Evolutionary conservation across 2,797 vertebrate species (phyloP).

Genomic region (Phoxinus dragarum): DNA sequence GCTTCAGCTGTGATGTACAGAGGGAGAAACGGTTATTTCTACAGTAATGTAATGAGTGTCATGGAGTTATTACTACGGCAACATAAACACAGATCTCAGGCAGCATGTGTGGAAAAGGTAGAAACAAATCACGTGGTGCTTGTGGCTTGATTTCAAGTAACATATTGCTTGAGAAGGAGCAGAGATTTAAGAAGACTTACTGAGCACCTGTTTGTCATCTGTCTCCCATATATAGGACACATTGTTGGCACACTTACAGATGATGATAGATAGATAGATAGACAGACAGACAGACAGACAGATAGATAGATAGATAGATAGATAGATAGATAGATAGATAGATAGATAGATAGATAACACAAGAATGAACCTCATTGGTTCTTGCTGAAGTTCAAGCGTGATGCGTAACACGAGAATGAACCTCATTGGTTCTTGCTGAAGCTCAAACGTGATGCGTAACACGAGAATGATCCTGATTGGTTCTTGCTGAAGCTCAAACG

Average conservation of each 20-base stretch:
- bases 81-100: neutral
- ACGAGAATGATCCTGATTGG: too few relatives aligned
- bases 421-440: too few relatives aligned
- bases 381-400: too few relatives aligned
- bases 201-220: constrained; percentile 2
- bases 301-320: neutral
- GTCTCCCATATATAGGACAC: constrained; percentile 2
- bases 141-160: constrained; percentile 16
- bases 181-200: constrained; percentile 5
- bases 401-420: too few relatives aligned
- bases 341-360: too few relatives aligned
- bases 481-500: too few relatives aligned
- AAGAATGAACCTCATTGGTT: too few relatives aligned
- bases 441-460: too few relatives aligned
- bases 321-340: too few relatives aligned
- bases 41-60: neutral
- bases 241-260: neutral
- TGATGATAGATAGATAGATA: neutral
- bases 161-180: constrained; percentile 18
- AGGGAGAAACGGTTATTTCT: neutral
- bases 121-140: neutral
- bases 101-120: neutral
- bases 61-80: neutral
- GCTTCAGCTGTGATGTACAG: neutral
- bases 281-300: neutral